These are phyloP conservation scores for Macropodus opercularis DNA, from an alignment of 2,797 vertebrate genomes.

Conservation along the genomic window DNA sequence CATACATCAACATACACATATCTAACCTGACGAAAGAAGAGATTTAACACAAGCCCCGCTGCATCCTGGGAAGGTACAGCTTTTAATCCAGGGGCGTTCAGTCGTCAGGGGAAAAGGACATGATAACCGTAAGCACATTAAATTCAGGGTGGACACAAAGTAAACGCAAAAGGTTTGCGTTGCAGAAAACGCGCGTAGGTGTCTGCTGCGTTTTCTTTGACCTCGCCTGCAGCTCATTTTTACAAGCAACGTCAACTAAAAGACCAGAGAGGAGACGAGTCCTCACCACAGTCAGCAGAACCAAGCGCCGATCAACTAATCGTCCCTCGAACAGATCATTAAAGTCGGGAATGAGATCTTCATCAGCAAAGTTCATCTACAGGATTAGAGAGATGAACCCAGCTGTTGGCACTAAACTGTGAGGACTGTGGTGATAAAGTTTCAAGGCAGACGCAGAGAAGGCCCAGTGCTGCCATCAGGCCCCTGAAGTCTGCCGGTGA, in stretches of 20 bases:
- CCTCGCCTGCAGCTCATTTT: background rate
- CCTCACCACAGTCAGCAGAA: background rate
- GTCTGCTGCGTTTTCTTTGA: conserved; percentile 32
- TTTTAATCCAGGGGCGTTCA: conserved; percentile 11
- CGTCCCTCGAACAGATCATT: background rate
- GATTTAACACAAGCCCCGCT: conserved; percentile 6
- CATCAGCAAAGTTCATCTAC: background rate
- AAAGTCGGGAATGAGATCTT: background rate
- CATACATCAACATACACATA: conserved; percentile 6
- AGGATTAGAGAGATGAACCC: background rate
- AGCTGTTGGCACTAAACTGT: background rate
- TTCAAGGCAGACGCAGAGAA: conserved; percentile 20
- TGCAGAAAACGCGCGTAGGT: conserved; percentile 10
- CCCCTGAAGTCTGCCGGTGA: conserved; percentile 17
- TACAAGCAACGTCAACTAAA: conserved; percentile 15
- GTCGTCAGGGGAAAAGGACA: conserved; percentile 14
- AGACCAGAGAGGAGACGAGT: background rate
- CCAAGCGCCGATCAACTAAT: background rate
- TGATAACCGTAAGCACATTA: conserved; percentile 46
- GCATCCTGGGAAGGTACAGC: conserved; percentile 18
- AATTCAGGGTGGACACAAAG: background rate
- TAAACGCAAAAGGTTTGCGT: background rate
- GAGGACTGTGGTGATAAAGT: background rate
- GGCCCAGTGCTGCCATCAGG: background rate
- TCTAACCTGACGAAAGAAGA: conserved; percentile 9